phyloP scores from a whole-genome alignment of 1,140 invertebrate genomes.

The Apis mellifera region DNA sequence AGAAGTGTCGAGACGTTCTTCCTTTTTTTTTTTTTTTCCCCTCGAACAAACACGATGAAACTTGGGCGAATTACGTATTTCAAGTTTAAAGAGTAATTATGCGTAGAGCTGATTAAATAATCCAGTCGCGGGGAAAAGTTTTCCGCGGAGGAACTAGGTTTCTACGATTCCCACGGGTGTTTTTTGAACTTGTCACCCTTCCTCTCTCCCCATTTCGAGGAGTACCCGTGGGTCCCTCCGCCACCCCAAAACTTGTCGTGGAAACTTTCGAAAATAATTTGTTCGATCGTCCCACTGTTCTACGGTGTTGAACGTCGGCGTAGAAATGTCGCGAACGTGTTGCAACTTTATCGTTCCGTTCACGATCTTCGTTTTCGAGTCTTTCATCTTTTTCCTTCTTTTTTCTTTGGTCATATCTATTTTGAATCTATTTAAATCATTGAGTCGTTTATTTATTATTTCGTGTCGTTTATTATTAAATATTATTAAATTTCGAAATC shows the following conservation, averaged over 20 bases:
- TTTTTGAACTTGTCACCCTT: slow-evolving; percentile 47
- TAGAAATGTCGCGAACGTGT: neutral
- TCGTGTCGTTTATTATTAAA: too few species aligned
- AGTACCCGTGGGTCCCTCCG: slow-evolving; percentile 22
- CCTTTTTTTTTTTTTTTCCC: slow-evolving; percentile 19
- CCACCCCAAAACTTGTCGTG: neutral
- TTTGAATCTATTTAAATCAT: too few species aligned
- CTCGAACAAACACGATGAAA: neutral
- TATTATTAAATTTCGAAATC: too few species aligned
- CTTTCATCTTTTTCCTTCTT: too few species aligned
- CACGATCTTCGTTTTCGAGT: neutral
- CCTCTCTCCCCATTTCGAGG: slow-evolving; percentile 4
- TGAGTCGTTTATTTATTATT: too few species aligned
- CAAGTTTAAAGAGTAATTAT: slow-evolving; percentile 45
- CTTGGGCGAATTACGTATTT: slow-evolving; percentile 15
- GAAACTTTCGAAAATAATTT: slow-evolving; percentile 59
- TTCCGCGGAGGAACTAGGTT: slow-evolving; percentile 22
- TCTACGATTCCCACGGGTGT: slow-evolving; percentile 27
- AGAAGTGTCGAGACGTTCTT: neutral
- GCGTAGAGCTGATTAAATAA: slow-evolving; percentile 57
- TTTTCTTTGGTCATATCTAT: too few species aligned
- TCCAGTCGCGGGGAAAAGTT: slow-evolving; percentile 51
- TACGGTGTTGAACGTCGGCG: neutral
- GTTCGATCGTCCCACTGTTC: slow-evolving; percentile 22
- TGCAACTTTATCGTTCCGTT: neutral